These are phyloP conservation scores for Austrolebias charrua DNA, from an alignment of 2,797 vertebrate genomes.

Conservation along the genomic window DNA sequence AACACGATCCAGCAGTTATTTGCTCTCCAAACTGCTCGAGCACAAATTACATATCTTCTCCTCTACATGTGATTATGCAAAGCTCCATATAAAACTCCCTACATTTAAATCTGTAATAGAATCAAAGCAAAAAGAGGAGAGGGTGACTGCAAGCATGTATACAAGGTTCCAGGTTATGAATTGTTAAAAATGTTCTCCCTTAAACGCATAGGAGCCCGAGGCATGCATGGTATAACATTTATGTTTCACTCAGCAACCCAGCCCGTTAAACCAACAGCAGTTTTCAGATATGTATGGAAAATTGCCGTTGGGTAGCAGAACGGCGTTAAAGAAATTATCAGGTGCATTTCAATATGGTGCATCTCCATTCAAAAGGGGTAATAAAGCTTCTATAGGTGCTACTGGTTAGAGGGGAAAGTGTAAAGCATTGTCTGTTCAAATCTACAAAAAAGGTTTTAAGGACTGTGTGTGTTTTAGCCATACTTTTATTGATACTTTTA, in stretches of 20 bases:
- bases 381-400: conserved; percentile 47
- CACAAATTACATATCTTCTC: conserved; percentile 33
- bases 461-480: conserved; percentile 28
- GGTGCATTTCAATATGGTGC: conserved; percentile 32
- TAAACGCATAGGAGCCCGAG: conserved; percentile 60
- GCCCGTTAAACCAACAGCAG: conserved; percentile 69
- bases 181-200: conserved; percentile 54
- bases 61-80: conserved; percentile 46
- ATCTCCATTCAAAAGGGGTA: conserved; percentile 22
- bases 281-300: conserved; percentile 56
- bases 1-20: conserved; percentile 24
- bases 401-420: conserved; percentile 38
- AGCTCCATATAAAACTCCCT: conserved; percentile 29
- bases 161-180: conserved; percentile 55
- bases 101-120: conserved; percentile 53
- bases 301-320: conserved; percentile 40
- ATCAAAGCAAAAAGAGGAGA: conserved; percentile 38
- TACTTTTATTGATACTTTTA: background rate
- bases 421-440: conserved; percentile 8
- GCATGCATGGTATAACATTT: conserved; percentile 64
- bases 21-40: conserved; percentile 27
- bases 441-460: conserved; percentile 17
- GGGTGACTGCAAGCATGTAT: conserved; percentile 40
- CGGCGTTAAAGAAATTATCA: conserved; percentile 44
- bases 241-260: conserved; percentile 55